Percentiles rank a stretch among this genome's conserved stretches.
Conservation (phyloP, 2,888 invertebrate genomes). For the Aspidapion aeneum region DNA sequence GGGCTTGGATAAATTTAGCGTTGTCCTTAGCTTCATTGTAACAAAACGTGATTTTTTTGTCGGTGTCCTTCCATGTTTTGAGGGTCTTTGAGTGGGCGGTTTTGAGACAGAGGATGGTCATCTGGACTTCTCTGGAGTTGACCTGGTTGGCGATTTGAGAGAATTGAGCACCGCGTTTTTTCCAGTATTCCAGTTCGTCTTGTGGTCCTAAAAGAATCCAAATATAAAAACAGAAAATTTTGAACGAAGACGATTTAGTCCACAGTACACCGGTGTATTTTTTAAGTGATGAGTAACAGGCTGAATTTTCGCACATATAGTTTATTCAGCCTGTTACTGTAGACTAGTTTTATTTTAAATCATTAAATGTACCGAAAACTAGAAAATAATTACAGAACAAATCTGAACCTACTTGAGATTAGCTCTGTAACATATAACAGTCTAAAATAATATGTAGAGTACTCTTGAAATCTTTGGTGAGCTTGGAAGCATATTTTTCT, state of each 20-base stretch:
- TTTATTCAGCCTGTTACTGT: not conserved
- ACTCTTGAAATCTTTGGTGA: too few relatives aligned
- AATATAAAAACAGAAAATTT: slow-evolving; percentile 8
- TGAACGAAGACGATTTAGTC: too few relatives aligned
- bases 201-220: slow-evolving; percentile 71
- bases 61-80: slow-evolving; percentile 78
- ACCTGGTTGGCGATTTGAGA: slow-evolving; percentile 79
- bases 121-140: slow-evolving; percentile 70
- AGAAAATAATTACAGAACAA: not conserved
- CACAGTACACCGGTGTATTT: too few relatives aligned
- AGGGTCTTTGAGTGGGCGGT: slow-evolving; percentile 75
- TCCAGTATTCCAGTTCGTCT: slow-evolving; percentile 96
- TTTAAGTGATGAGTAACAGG: too few relatives aligned
- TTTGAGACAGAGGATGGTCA: slow-evolving; percentile 72
- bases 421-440: too few relatives aligned
- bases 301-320: slow-evolving; percentile 6
- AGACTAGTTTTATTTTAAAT: not conserved
- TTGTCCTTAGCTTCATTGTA: slow-evolving; percentile 96
- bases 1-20: slow-evolving; percentile 89
- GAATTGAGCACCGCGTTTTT: slow-evolving; percentile 89
- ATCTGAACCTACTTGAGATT: too few relatives aligned
- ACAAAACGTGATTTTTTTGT: slow-evolving; percentile 89
- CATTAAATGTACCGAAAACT: too few relatives aligned
- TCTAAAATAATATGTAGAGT: too few relatives aligned
- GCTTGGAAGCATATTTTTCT: too few relatives aligned